phyloP scores from a whole-genome alignment of 2,888 invertebrate genomes.

The Hipparchia semele region DNA sequence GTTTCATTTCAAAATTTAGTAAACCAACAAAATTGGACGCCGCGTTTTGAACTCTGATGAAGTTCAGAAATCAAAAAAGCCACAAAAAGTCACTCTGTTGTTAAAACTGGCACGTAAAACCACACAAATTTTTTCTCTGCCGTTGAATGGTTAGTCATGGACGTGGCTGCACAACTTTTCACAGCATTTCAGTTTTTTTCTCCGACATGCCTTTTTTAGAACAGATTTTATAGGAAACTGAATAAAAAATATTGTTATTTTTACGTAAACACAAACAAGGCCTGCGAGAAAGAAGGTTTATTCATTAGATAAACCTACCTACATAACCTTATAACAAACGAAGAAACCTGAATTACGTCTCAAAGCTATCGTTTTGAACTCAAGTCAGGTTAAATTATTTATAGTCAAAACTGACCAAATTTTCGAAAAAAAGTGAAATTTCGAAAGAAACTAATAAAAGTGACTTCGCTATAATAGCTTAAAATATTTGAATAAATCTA shows the following conservation, averaged over 20 bases:
- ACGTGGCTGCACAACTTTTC: conserved; percentile 8
- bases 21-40: not conserved
- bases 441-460: too few species aligned
- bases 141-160: conserved; percentile 9
- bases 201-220: not conserved
- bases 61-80: conserved; percentile 1
- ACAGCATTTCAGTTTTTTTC: not conserved
- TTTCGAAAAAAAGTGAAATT: too few species aligned
- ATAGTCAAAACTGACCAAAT: too few species aligned
- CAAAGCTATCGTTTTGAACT: too few species aligned
- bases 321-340: too few species aligned
- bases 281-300: too few species aligned
- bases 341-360: too few species aligned
- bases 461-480: too few species aligned
- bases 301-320: too few species aligned
- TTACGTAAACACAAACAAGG: not conserved
- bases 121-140: not conserved
- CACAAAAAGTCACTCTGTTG: conserved; percentile 13
- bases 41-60: not conserved
- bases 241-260: not conserved
- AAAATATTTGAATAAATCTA: too few species aligned
- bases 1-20: not conserved
- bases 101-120: conserved; percentile 11
- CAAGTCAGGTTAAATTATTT: too few species aligned
- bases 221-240: not conserved